A percentile compares a stretch with the other conserved stretches of the same genome.
These are phyloP conservation scores for Chironomus riparius DNA, from an alignment of 2,888 invertebrate species.

Conservation along the genomic window DNA sequence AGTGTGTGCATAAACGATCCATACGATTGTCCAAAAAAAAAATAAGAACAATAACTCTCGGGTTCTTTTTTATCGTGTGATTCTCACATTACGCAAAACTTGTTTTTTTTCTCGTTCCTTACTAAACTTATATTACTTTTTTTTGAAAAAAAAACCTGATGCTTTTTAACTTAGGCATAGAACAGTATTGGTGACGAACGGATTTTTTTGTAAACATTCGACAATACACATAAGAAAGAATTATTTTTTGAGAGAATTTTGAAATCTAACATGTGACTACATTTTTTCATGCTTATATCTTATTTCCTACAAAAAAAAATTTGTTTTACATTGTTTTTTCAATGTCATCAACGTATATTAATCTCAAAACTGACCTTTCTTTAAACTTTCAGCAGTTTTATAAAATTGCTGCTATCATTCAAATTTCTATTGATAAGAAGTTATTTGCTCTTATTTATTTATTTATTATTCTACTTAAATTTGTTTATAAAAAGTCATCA, in stretches of 20 bases:
- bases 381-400: not conserved
- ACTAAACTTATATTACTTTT: not conserved
- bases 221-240: not conserved
- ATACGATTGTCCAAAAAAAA: not conserved
- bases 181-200: not conserved
- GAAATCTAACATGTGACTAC: not conserved
- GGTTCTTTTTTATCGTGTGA: not conserved
- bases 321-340: not conserved
- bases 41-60: no score
- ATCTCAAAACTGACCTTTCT: not conserved
- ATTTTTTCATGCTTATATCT: no score
- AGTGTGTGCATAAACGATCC: not conserved
- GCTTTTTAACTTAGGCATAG: not conserved
- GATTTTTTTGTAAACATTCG: not conserved
- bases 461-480: no score
- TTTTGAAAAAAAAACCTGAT: conserved; percentile 11
- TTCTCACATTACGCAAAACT: conserved; percentile 6
- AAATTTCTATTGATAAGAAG: no score
- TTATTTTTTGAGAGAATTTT: not conserved
- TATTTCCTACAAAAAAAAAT: no score
- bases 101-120: not conserved
- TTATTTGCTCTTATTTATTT: no score
- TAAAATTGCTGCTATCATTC: no score
- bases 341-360: not conserved
- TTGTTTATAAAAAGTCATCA: no score